Evolutionary conservation across 2,797 vertebrate species (phyloP), one percentile per base, ranked within the genome.

Genomic region (Eulemur rubriventer): DNA sequence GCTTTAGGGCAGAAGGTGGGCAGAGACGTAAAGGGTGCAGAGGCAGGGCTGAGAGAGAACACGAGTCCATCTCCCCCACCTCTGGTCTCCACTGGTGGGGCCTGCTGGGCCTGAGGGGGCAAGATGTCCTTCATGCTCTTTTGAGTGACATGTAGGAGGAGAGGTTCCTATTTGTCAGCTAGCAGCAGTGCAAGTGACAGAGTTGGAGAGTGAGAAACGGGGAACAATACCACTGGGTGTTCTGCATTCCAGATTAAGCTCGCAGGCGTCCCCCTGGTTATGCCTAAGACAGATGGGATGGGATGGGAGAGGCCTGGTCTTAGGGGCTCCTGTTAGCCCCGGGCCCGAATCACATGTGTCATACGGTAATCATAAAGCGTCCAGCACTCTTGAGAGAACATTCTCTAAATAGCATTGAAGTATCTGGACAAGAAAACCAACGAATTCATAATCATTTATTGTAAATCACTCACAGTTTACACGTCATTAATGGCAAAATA

Each of bases 401-500:
- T 48, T 87, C 48, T 72, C 33, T 50, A 83, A 91, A 57, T 12
- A 87, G 33, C n/a, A 35, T n/a, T 30, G 24, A 84, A 93, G 50
- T 30, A 81, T 70, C 41, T 30, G 65, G 69, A 84, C 89, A 57
- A 72, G 1, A 3, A 73, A 69, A 95, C 83, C 79, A 88, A 46
- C 20, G 72, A 98, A 97, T 96, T 98, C 65, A 3, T 97, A 97
- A 94, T 94, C 95, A 93, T 98, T 99, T 98, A 98, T 98, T 98
- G 98, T 96, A 98, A 98, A 98, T 98, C 97, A 98, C 97, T 98
- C 96, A 94, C 84, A 97, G 96, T 98, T 97, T 96, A 97, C 96
- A 99, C 91, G 87, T 97, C 95, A 97, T 95, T 97, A 98, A 98
- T 98, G 98, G 97, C 96, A 98, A 98, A 98, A 92, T 96, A 98